Percentiles rank a stretch among this genome's conserved stretches.
phyloP scores from a whole-genome alignment of 2,888 invertebrate species.

The Encarsia formosa region DNA sequence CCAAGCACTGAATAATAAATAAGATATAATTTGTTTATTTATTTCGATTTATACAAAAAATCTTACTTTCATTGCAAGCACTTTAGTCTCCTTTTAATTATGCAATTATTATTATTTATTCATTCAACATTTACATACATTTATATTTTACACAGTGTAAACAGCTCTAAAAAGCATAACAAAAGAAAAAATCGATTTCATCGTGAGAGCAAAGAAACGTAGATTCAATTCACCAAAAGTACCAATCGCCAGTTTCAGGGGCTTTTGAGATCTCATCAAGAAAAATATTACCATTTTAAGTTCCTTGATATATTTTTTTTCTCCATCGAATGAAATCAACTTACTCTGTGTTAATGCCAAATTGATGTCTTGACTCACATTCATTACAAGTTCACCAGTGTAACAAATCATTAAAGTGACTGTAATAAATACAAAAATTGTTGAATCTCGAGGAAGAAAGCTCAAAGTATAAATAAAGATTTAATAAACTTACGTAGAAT shows the following conservation, averaged over 20 bases:
- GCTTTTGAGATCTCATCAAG: constrained; percentile 1
- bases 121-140: too few relatives aligned
- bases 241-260: background rate
- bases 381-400: background rate
- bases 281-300: background rate
- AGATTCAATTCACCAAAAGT: background rate
- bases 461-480: background rate
- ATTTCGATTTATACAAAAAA: too few relatives aligned
- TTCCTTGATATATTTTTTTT: too few relatives aligned
- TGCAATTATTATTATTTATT: too few relatives aligned
- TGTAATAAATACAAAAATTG: too few relatives aligned
- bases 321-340: background rate
- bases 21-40: too few relatives aligned
- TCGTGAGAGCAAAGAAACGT: background rate
- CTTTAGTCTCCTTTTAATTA: too few relatives aligned
- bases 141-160: background rate
- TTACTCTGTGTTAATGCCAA: background rate
- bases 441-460: too few relatives aligned
- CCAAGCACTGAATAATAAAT: too few relatives aligned
- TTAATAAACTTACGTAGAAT: too few relatives aligned
- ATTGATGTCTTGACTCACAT: background rate
- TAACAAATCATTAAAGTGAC: too few relatives aligned
- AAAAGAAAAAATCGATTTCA: background rate
- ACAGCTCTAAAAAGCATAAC: background rate
- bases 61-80: too few relatives aligned